These are phyloP conservation scores for Rhadina sibilatrix DNA, from an alignment of 2,113 vertebrate species.

Conservation along the genomic window DNA sequence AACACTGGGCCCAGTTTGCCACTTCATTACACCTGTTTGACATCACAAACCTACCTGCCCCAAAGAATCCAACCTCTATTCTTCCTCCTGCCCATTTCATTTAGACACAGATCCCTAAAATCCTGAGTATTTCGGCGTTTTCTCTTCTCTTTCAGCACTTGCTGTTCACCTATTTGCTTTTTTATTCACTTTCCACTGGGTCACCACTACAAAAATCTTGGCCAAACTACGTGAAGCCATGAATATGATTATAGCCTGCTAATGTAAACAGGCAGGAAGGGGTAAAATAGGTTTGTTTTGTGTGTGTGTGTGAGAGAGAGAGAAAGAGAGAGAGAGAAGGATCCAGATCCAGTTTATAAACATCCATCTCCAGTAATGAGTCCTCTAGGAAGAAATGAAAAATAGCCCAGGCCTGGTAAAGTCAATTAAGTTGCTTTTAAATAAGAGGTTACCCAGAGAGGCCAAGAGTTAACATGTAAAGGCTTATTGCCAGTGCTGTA, in stretches of 20 bases:
- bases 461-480: slow-evolving; percentile 56
- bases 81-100: neutral
- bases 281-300: slow-evolving; percentile 13
- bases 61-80: neutral
- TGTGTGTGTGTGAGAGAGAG: neutral
- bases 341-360: slow-evolving; percentile 53
- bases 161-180: neutral
- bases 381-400: slow-evolving; percentile 55
- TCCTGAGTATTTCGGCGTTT: neutral
- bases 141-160: neutral
- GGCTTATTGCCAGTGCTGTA: slow-evolving; percentile 24
- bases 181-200: neutral
- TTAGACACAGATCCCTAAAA: neutral
- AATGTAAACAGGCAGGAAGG: slow-evolving; percentile 55
- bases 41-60: neutral
- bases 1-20: neutral
- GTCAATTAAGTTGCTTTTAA: slow-evolving; percentile 66
- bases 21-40: neutral
- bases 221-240: neutral
- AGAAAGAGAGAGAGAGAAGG: neutral
- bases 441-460: slow-evolving; percentile 58
- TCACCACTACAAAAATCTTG: neutral
- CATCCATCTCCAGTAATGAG: slow-evolving; percentile 41
- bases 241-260: slow-evolving; percentile 14
- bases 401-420: slow-evolving; percentile 56